Evolutionary conservation across 2,113 vertebrate genomes (phyloP), one percentile per base, ranked within the genome.

Genomic region (Siphamia tubifer): DNA sequence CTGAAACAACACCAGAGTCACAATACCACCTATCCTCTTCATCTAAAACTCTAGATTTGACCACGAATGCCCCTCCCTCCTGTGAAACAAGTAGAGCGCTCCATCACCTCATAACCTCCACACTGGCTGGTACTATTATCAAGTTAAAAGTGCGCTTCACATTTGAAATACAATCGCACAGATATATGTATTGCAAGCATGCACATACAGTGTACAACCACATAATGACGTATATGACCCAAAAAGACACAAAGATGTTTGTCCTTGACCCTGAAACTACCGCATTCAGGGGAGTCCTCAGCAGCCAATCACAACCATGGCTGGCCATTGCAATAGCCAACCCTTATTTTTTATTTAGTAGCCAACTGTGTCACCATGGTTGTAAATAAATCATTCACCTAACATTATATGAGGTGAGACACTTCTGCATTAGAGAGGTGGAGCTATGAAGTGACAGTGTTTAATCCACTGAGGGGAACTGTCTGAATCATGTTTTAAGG

Each of bases 401-500:
- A 54, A 31, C 42, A 62, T 65, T 43, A 6, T 25, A 45, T 31
- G 35, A 58, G 9, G 36, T 34, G 7, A 27, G 38, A 65, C n/a
- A 32, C 42, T 48, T 68, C 6, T 55, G 16, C 35, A 49, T 21
- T 15, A 7, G 55, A 7, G 55, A 65, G 70, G 27, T 60, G 67
- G 57, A 73, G 52, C 40, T 80, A 39, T 64, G 71, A 77, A 16
- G 4, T 51, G 19, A 63, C 60, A 39, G 79, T 56, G 80, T 74
- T 76, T n/a, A 23, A 56, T 75, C 43, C 43, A 23, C 67, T 20
- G 62, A 77, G 44, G 71, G 45, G 20, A 57, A 66, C 68, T 35
- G 76, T 85, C 69, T 66, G 77, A 74, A 73, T 58, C 31, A 45
- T 81, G 75, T 76, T 78, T 79, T 64, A 92, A 92, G 91, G 91